Base-by-base conservation (phyloP, 1,140 invertebrate species). In the Paraescarpia echinospica region DNA sequence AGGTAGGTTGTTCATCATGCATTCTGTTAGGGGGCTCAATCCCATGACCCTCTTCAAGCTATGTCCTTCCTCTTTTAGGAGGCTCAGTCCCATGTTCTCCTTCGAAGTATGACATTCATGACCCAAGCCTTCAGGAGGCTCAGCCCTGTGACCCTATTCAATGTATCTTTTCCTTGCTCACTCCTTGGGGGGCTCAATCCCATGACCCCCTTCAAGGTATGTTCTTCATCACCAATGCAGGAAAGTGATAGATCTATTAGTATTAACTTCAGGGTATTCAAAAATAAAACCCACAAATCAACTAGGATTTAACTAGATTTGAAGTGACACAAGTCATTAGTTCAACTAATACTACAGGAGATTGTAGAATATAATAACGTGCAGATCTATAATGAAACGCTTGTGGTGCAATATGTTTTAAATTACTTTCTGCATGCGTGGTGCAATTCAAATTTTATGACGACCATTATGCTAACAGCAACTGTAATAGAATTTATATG, bases 111-210 rank as follows among this genome's bases (percentile, higher is more conserved):
- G 41, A 41, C 12, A 4, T 4, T 41, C 41, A 41, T 41, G 4
- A 12, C 12, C 41, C 41, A 41, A n/a, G n/a, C n/a, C 4, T 41
- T 12, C 89, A 93, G 95, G 35, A 95, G 95, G 2, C 93, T 96
- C 27, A 96, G 95, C 94, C 96, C 96, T 18, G 95, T 96, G 95
- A 96, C 96, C 2, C 96, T 96, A 34, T 96, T 96, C 94, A 77
- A 59, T 6, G 59, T 77, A 77, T 77, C 8, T 27, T 31, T 41
- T 12, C 41, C 12, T 41, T 12, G 12, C 41, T 12, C 41, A 41
- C 41, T 6, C 12, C 12, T 41, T 41, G 12, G 12, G 41, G 41
- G 41, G 41, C 12, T 41, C 41, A 4, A 6, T 41, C 12, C 41
- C 41, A 41, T 12, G 12, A 41, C 41, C 41, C 41, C 4, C 41